A percentile compares a stretch with the other conserved stretches of the same genome.
Conservation (phyloP, 2,797 vertebrate genomes). For the Zalophus californianus region DNA sequence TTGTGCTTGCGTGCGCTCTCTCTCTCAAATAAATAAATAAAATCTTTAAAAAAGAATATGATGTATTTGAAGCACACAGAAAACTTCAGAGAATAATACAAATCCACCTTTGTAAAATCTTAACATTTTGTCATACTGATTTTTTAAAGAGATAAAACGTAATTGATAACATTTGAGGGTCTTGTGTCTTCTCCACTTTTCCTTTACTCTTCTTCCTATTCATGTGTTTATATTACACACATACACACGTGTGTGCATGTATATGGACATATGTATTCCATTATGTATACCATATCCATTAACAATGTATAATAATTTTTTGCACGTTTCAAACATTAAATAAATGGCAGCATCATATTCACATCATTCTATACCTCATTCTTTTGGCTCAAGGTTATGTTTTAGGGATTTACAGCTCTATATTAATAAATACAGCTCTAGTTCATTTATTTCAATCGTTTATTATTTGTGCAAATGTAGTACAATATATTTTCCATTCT, state of each 20-base stretch:
- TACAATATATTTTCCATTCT: background rate
- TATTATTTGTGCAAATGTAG: background rate
- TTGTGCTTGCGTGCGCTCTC: rapidly evolving
- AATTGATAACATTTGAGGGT: background rate
- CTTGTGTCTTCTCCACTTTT: background rate
- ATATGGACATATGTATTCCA: background rate
- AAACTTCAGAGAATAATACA: conserved; percentile 20
- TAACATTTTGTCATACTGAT: background rate
- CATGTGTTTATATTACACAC: background rate
- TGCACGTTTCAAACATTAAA: background rate
- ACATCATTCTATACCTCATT: background rate
- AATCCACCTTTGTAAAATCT: background rate
- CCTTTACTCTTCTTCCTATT: background rate
- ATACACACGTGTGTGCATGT: background rate
- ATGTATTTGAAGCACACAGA: background rate
- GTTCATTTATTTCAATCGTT: background rate
- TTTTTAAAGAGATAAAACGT: background rate
- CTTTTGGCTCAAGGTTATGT: background rate
- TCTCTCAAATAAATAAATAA: background rate
- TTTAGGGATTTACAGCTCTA: background rate
- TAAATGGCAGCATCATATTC: background rate
- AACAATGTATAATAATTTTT: background rate
- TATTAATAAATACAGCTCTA: background rate
- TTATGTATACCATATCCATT: background rate
- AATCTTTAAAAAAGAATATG: background rate